Evolutionary conservation across 2,888 invertebrate genomes (phyloP).

Genomic region (Lithophane semibrunnea): DNA sequence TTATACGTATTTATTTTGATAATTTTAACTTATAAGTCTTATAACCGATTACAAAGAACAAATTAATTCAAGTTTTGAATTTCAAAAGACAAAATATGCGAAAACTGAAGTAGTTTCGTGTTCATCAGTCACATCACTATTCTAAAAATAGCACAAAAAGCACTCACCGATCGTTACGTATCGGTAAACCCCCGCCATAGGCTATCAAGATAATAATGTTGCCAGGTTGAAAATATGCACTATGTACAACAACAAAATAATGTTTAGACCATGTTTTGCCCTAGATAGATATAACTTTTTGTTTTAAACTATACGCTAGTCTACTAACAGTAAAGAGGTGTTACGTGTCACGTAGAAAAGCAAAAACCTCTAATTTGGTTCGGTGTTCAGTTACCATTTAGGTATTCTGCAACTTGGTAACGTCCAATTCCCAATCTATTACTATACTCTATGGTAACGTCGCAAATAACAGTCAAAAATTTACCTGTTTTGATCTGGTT

Average conservation of each 20-base stretch:
- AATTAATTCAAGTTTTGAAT: neutral
- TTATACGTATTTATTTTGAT: neutral
- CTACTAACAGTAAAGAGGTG: neutral
- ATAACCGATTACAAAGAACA: neutral
- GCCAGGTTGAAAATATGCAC: neutral
- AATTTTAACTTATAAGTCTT: neutral
- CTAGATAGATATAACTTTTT: neutral
- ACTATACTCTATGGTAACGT: too few relatives aligned
- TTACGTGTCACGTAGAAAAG: too few relatives aligned
- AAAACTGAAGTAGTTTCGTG: conserved; percentile 13
- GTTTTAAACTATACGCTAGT: neutral
- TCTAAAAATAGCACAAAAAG: conserved; percentile 11
- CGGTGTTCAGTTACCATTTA: too few relatives aligned
- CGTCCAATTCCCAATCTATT: too few relatives aligned
- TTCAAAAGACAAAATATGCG: conserved; percentile 2
- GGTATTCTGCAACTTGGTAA: too few relatives aligned
- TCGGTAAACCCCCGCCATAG: conserved; percentile 30
- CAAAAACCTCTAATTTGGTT: too few relatives aligned
- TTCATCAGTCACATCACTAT: conserved; percentile 37
- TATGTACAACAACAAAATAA: neutral
- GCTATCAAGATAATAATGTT: conserved; percentile 21
- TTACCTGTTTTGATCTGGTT: too few relatives aligned
- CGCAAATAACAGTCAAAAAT: too few relatives aligned
- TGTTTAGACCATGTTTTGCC: neutral
- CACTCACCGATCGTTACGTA: neutral